A percentile compares a stretch with the other conserved stretches of the same genome.
Evolutionary conservation across 2,113 vertebrate genomes (phyloP).

Genomic region (Clinocottus analis): DNA sequence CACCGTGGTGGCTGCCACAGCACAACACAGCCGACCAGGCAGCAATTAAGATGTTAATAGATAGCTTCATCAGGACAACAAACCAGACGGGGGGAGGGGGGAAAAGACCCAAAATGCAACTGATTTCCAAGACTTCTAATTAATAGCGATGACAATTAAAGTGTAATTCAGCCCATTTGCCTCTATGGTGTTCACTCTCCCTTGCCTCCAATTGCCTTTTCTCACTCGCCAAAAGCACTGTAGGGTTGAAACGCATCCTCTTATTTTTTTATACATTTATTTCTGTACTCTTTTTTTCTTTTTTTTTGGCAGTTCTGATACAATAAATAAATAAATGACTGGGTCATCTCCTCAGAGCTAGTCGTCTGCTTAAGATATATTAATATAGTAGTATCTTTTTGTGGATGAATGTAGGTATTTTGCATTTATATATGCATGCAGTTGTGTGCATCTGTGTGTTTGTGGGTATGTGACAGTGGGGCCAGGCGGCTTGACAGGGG

Average conservation of each 20-base stretch:
- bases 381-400: background rate
- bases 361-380: slow-evolving; percentile 23
- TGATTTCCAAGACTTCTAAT: slow-evolving; percentile 77
- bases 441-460: slow-evolving; percentile 1
- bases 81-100: slow-evolving; percentile 42
- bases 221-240: slow-evolving; percentile 46
- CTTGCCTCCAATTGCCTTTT: slow-evolving; percentile 35
- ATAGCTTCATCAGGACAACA: slow-evolving; percentile 72
- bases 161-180: slow-evolving; percentile 57
- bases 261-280: slow-evolving; percentile 40
- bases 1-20: slow-evolving; percentile 50
- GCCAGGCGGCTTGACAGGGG: slow-evolving; percentile 65
- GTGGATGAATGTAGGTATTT: slow-evolving; percentile 17
- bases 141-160: slow-evolving; percentile 77
- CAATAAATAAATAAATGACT: slow-evolving; percentile 45
- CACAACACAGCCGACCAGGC: slow-evolving; percentile 59
- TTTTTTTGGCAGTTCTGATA: slow-evolving; percentile 52
- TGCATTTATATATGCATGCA: slow-evolving; percentile 34
- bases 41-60: slow-evolving; percentile 77
- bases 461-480: slow-evolving; percentile 24
- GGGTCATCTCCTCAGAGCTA: slow-evolving; percentile 41
- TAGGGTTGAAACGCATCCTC: slow-evolving; percentile 35
- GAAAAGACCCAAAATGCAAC: slow-evolving; percentile 57
- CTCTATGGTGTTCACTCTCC: slow-evolving; percentile 27
- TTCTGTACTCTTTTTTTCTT: slow-evolving; percentile 15